Percentiles rank a stretch among this genome's conserved stretches.
These are phyloP conservation scores for Ciconia stormi DNA, from an alignment of 2,113 vertebrate genomes.

Conservation along the genomic window DNA sequence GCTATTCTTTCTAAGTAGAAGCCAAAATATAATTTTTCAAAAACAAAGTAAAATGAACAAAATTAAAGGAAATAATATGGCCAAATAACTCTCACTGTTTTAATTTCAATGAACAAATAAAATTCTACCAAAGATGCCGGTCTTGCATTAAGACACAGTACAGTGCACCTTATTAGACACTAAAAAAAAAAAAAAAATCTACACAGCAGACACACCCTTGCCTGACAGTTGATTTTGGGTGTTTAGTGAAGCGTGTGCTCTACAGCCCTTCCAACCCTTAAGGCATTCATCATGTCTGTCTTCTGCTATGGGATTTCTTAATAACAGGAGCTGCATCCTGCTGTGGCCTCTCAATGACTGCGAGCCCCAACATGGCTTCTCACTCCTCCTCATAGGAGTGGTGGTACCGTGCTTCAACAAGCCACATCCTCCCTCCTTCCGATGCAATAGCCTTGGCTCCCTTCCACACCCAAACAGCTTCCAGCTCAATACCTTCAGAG, in stretches of 20 bases:
- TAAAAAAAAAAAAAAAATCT: not conserved
- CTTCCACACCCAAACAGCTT: rapidly evolving
- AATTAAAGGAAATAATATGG: not conserved
- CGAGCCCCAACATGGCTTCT: not conserved
- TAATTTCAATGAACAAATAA: not conserved
- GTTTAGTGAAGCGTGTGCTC: not conserved
- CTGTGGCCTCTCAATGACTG: not conserved
- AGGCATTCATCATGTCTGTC: not conserved
- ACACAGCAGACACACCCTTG: not conserved
- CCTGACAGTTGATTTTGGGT: constrained; percentile 2
- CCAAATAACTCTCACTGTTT: not conserved
- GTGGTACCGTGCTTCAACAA: rapidly evolving
- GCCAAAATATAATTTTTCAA: not conserved
- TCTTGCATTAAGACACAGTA: not conserved
- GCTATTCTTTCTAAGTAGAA: constrained; percentile 7
- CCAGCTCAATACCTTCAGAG: not conserved
- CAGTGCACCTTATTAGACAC: not conserved
- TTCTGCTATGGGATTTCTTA: not conserved
- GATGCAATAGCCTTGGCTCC: not conserved
- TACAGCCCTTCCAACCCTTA: not conserved
- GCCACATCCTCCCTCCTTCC: not conserved
- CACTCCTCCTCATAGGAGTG: not conserved
- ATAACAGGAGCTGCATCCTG: not conserved
- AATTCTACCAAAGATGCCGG: not conserved
- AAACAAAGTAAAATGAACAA: not conserved